Conservation (phyloP, 1,140 invertebrate genomes). For the Frieseomelitta varia region DNA sequence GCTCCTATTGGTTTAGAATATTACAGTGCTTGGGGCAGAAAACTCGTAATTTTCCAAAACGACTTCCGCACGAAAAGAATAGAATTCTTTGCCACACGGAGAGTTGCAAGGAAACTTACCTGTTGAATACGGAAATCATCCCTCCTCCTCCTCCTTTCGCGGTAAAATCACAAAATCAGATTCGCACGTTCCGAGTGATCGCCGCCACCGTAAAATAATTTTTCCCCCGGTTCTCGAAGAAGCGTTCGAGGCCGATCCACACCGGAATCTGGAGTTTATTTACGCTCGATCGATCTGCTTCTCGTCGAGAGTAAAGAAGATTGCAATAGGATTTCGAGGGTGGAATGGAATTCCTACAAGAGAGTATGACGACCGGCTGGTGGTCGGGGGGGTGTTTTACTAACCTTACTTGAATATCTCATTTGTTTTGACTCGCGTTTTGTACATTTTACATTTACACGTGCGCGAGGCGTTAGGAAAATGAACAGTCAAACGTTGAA, state of each 20-base stretch:
- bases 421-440: conserved; percentile 34
- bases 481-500: conserved; percentile 26
- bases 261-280: conserved; percentile 47
- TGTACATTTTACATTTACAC: conserved; percentile 18
- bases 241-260: conserved; percentile 28
- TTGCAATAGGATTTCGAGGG: conserved; percentile 11
- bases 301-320: conserved; percentile 27
- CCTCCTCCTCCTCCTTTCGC: too few species aligned
- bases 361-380: too few species aligned
- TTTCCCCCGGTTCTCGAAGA: conserved; percentile 25
- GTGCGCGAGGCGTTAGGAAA: background rate
- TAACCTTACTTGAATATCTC: too few species aligned
- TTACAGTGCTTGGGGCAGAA: too few species aligned
- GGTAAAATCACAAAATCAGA: too few species aligned
- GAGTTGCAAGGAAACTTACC: too few species aligned
- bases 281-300: conserved; percentile 41
- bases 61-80: too few species aligned
- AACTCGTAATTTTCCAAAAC: too few species aligned
- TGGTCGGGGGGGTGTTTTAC: too few species aligned
- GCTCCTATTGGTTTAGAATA: too few species aligned
- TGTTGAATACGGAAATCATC: too few species aligned
- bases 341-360: conserved; percentile 20
- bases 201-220: background rate
- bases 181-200: background rate
- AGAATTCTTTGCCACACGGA: too few species aligned